A percentile compares a stretch with the other conserved stretches of the same genome.
Conservation (phyloP, 2,797 vertebrate genomes). For the Podarcis lilfordi region DNA sequence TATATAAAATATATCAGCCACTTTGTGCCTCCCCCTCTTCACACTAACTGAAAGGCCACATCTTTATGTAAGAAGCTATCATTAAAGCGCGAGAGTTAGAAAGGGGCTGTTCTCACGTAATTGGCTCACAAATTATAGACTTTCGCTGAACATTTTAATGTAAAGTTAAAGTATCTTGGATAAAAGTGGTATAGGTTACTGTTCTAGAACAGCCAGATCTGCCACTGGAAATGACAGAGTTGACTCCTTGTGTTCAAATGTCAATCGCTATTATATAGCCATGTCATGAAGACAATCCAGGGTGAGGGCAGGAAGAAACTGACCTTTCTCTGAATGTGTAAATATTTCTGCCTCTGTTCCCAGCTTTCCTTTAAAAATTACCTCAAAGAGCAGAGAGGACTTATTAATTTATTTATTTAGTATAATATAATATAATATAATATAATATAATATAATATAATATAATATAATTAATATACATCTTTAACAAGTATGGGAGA, state of each 20-base stretch:
- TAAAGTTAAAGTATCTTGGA: neutral
- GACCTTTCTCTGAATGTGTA: neutral
- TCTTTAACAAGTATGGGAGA: too few species aligned
- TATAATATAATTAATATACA: too few species aligned
- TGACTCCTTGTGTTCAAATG: neutral
- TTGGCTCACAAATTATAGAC: constrained; percentile 6
- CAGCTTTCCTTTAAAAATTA: neutral
- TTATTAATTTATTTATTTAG: neutral
- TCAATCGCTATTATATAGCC: neutral
- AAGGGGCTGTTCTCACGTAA: neutral
- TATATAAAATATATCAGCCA: neutral
- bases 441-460: neutral
- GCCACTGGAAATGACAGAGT: neutral
- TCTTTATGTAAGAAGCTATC: neutral
- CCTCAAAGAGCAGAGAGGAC: neutral
- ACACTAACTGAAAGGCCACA: neutral
- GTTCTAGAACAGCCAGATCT: neutral
- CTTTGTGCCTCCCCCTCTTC: neutral
- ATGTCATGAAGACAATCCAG: neutral
- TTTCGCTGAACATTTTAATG: neutral
- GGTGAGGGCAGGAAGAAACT: neutral
- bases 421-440: too few species aligned
- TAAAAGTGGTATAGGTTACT: neutral
- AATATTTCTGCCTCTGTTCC: neutral
- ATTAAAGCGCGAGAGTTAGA: neutral